Conservation (phyloP, 2,113 vertebrate genomes). For the Morphnarchus princeps region DNA sequence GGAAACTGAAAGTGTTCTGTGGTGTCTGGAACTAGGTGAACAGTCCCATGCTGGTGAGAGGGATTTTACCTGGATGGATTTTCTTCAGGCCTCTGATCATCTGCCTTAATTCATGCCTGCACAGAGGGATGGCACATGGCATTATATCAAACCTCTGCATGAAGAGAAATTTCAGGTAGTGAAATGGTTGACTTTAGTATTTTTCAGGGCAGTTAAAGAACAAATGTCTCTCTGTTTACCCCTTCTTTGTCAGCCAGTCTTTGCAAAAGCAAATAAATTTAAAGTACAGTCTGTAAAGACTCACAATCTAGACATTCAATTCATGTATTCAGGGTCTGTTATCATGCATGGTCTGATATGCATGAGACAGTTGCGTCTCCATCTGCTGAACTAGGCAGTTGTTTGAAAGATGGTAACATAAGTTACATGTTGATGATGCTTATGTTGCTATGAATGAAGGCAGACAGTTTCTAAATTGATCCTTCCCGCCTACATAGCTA, state of each 20-base stretch:
- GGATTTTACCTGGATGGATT: background rate
- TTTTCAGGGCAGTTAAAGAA: background rate
- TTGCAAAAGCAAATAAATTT: background rate
- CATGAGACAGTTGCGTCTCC: fast-evolving
- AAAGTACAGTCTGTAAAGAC: background rate
- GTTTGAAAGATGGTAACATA: background rate
- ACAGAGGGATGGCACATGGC: background rate
- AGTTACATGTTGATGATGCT: background rate
- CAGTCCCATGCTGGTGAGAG: background rate
- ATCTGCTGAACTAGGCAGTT: background rate
- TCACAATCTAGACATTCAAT: background rate
- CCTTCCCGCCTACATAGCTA: background rate
- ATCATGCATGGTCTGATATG: background rate
- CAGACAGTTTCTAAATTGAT: background rate
- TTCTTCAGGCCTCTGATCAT: background rate
- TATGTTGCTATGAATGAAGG: background rate
- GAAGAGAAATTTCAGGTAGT: background rate
- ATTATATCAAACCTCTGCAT: background rate
- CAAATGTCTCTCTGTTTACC: background rate
- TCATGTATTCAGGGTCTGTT: background rate
- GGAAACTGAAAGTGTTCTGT: background rate
- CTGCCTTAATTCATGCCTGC: background rate
- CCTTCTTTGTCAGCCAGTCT: background rate
- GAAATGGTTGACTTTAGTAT: background rate
- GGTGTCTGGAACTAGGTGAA: background rate